Evolutionary conservation across 2,888 invertebrate genomes (phyloP).

Genomic region (Ganaspis brasiliensis): DNA sequence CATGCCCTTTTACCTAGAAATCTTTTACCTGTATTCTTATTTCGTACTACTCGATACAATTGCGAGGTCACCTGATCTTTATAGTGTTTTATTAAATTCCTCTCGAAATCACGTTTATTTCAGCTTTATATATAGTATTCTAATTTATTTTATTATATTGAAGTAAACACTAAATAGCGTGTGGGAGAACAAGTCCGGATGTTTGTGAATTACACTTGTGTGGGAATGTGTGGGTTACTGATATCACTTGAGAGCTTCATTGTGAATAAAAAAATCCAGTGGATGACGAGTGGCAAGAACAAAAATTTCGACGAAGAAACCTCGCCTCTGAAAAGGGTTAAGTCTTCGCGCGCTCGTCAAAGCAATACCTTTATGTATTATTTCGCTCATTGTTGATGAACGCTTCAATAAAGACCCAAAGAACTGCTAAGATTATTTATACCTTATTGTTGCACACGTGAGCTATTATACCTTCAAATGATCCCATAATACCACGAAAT

Average conservation of each 20-base stretch:
- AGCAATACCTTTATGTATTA: slow-evolving; percentile 28
- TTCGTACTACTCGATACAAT: not conserved
- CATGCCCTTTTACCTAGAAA: slow-evolving; percentile 43
- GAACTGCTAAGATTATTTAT: slow-evolving; percentile 9
- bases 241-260: slow-evolving; percentile 20
- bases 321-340: slow-evolving; percentile 1
- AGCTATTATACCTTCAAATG: not conserved
- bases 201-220: slow-evolving; percentile 27
- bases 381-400: not conserved
- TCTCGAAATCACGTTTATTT: too few relatives aligned
- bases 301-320: slow-evolving; percentile 32
- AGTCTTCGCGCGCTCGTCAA: slow-evolving; percentile 22
- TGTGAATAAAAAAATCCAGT: slow-evolving; percentile 4
- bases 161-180: too few relatives aligned
- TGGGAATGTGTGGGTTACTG: slow-evolving; percentile 26
- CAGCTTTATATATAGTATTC: not conserved
- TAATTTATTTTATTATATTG: too few relatives aligned
- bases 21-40: not conserved
- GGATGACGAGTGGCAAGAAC: slow-evolving; percentile 19
- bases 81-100: not conserved
- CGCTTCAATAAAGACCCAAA: slow-evolving; percentile 2
- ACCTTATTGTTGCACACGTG: slow-evolving; percentile 18
- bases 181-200: not conserved
- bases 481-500: too few relatives aligned
- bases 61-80: not conserved